These are phyloP conservation scores for Elgaria multicarinata DNA, from an alignment of 2,113 vertebrate genomes.

Conservation along the genomic window DNA sequence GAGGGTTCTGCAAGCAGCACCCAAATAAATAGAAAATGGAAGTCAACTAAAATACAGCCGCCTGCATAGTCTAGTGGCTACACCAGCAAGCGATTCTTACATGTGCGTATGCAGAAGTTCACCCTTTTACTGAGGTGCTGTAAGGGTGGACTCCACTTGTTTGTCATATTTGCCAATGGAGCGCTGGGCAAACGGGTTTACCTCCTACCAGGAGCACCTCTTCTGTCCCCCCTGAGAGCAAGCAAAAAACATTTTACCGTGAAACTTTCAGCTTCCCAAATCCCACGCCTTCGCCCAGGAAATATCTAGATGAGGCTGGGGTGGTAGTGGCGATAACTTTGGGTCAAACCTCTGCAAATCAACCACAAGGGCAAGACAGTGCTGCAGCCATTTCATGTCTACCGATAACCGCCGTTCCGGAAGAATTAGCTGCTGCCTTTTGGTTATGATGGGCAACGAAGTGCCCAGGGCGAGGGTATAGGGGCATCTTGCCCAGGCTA, in stretches of 20 bases:
- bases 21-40: not conserved
- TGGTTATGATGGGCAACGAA: no score
- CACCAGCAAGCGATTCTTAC: not conserved
- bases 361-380: not conserved
- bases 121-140: not conserved
- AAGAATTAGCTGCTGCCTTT: not conserved
- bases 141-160: not conserved
- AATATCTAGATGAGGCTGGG: no score
- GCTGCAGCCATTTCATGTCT: not conserved
- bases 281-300: not conserved
- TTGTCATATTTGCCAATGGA: not conserved
- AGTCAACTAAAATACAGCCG: not conserved
- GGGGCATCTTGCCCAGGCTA: not conserved
- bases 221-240: no score
- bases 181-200: not conserved
- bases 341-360: not conserved
- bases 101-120: accelerated
- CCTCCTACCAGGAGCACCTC: not conserved
- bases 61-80: not conserved
- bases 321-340: no score
- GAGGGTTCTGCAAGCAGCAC: not conserved
- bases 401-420: not conserved
- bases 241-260: no score
- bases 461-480: no score
- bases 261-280: not conserved